Percentiles rank a stretch among this genome's conserved stretches.
These are phyloP conservation scores for Drepanosiphum platanoidis DNA, from an alignment of 2,888 invertebrate genomes.

Conservation along the genomic window DNA sequence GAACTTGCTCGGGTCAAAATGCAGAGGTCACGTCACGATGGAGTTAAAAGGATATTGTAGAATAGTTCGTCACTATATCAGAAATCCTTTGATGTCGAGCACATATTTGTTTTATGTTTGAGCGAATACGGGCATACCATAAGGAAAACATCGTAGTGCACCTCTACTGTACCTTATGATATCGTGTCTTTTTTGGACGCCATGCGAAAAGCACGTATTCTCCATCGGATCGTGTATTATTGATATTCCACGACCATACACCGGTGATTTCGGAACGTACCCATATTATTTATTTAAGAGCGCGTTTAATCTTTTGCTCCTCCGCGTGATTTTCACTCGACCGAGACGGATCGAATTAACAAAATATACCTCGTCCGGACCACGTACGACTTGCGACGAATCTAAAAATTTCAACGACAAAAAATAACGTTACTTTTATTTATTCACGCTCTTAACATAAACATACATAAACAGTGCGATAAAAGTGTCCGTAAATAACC, in stretches of 20 bases:
- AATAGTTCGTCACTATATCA: not conserved
- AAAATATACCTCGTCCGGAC: too few species aligned
- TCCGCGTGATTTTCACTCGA: not conserved
- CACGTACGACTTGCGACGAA: too few species aligned
- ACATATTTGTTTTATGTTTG: not conserved
- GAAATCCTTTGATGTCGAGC: constrained; percentile 18
- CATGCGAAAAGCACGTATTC: not conserved
- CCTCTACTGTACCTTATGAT: too few species aligned
- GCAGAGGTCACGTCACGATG: not conserved
- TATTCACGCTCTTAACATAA: too few species aligned
- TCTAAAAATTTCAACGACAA: too few species aligned
- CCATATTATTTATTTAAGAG: not conserved
- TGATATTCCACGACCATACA: not conserved
- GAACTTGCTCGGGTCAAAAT: not conserved
- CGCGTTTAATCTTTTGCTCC: not conserved
- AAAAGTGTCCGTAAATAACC: too few species aligned
- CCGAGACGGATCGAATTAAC: too few species aligned
- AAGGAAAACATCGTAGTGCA: not conserved
- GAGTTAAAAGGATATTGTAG: not conserved
- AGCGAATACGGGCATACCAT: not conserved
- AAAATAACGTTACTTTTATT: too few species aligned
- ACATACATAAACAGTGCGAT: too few species aligned
- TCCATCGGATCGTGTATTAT: not conserved
- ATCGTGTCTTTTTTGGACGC: not conserved
- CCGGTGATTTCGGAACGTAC: not conserved